Percentiles rank a stretch among this genome's conserved stretches.
These are phyloP conservation scores for Pachypsylla venusta DNA, from an alignment of 1,140 invertebrate genomes.

Conservation along the genomic window DNA sequence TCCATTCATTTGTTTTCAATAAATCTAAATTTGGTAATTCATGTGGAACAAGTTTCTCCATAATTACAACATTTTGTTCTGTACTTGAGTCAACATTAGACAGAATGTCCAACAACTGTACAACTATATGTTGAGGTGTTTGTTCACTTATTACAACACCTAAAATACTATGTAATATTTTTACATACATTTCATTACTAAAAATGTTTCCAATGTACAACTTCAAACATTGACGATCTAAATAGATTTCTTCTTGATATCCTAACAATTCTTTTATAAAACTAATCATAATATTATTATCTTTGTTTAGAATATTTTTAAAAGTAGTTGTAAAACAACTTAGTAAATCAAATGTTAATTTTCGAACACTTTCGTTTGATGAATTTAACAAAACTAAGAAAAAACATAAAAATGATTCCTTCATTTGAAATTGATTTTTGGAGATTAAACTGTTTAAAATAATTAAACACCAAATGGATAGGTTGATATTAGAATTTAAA, in stretches of 20 bases:
- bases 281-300: not conserved
- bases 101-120: not conserved
- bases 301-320: not conserved
- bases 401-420: not conserved
- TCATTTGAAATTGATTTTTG: not conserved
- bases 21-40: slow-evolving; percentile 29
- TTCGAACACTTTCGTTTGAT: not conserved
- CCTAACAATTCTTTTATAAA: not conserved
- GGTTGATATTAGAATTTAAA: not conserved
- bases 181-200: not conserved
- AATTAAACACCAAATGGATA: not conserved
- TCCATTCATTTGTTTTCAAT: slow-evolving; percentile 51
- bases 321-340: not conserved
- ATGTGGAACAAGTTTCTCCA: not conserved
- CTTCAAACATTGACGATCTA: not conserved
- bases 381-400: not conserved
- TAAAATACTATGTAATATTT: not conserved
- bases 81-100: slow-evolving; percentile 3
- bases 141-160: not conserved
- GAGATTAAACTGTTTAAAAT: not conserved
- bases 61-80: slow-evolving; percentile 1
- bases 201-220: not conserved
- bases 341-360: not conserved
- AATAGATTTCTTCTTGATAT: not conserved
- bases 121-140: not conserved